Conservation (phyloP, 2,113 vertebrate genomes). For the Campylomormyrus tamandua region DNA sequence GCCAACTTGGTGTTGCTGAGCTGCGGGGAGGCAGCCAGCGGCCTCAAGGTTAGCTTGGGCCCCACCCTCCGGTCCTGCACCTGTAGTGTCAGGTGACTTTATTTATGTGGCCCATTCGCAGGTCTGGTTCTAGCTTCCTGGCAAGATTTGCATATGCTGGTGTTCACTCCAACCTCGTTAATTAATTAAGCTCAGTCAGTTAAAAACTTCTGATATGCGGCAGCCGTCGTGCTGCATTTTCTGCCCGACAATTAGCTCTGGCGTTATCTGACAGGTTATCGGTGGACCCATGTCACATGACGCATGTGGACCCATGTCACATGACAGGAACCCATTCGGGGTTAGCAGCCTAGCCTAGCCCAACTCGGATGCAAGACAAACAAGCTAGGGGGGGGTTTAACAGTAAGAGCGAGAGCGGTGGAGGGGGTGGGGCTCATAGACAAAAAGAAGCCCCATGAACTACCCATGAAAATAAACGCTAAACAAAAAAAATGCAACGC, state of each 20-base stretch:
- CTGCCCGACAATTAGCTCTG: neutral
- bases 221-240: neutral
- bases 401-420: neutral
- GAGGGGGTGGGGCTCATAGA: neutral
- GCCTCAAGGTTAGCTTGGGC: conserved; percentile 68
- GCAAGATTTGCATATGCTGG: neutral
- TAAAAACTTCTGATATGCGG: neutral
- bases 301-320: neutral
- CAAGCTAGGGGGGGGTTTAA: neutral
- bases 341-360: neutral
- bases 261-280: neutral
- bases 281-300: neutral
- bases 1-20: conserved; percentile 77
- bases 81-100: neutral
- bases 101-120: neutral
- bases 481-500: conserved; percentile 50
- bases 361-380: neutral
- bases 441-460: conserved; percentile 50
- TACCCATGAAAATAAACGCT: conserved; percentile 42
- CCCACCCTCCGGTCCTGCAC: neutral
- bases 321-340: neutral
- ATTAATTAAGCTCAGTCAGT: neutral
- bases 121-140: neutral
- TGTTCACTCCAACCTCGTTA: neutral
- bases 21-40: conserved; percentile 50